These are phyloP conservation scores for Regulus satrapa DNA, from an alignment of 2,113 vertebrate species.

Conservation along the genomic window DNA sequence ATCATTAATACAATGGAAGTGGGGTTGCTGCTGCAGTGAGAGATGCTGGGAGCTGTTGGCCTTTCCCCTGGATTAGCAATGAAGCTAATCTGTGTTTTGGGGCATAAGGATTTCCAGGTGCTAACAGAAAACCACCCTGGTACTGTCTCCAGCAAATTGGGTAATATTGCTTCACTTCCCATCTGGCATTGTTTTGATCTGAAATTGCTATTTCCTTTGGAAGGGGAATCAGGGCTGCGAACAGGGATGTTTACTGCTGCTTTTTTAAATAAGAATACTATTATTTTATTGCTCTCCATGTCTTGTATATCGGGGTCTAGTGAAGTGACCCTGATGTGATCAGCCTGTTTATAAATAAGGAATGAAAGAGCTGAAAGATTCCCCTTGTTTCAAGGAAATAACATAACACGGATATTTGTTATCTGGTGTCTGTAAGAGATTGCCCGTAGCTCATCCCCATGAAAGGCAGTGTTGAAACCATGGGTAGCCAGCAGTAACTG, in stretches of 20 bases:
- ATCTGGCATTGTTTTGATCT: neutral
- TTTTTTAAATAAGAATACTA: neutral
- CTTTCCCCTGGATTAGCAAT: neutral
- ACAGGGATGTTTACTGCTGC: neutral
- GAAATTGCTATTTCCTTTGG: neutral
- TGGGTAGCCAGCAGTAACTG: neutral
- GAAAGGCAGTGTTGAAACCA: neutral
- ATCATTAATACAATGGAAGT: neutral
- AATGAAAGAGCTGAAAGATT: neutral
- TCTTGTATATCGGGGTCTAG: neutral
- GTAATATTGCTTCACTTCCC: neutral
- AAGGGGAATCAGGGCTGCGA: neutral
- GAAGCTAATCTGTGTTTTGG: neutral
- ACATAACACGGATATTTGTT: neutral
- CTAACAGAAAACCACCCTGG: neutral
- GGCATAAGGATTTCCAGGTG: neutral
- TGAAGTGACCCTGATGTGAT: neutral
- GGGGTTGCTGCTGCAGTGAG: neutral
- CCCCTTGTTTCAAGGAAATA: neutral
- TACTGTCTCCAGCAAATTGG: neutral
- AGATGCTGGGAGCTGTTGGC: neutral
- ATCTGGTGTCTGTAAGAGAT: neutral
- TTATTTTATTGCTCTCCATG: neutral
- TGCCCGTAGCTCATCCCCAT: accelerated
- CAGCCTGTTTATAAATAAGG: neutral